Base-by-base conservation (phyloP, 2,797 vertebrate genomes). In the Furcifer pardalis region DNA sequence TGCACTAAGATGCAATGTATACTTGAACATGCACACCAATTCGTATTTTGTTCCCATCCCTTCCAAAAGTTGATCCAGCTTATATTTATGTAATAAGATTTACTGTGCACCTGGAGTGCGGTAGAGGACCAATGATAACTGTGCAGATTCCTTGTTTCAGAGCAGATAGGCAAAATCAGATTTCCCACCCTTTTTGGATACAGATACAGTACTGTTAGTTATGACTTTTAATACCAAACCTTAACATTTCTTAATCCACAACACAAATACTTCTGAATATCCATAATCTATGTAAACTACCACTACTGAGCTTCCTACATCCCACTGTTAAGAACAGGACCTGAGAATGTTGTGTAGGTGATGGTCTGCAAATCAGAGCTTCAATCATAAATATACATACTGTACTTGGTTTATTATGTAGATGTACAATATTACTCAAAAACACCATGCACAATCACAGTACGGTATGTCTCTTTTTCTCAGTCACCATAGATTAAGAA, bases 211-310 rank as follows among this genome's bases (percentile, higher is more conserved):
- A 27, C 35, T 19, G 1, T 66, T 40, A 65, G 25, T 63, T 86
- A 37, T 42, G 37, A 12, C 40, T 23, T 44, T 77, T 56, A 13
- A 72, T 68, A 80, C 3, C 65, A 32, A 69, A 1, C 40, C n/a
- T 69, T 52, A 59, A 12, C 10, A 69, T 77, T 44, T 81, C 49
- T 37, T 40, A 81, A 46, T 49, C 9, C 56, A 63, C 37, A 25
- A 79, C 69, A 46, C 17, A 7, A n/a, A 32, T 84, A 32, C 15
- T 40, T 79, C 83, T 79, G 56, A 75, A 40, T 77, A 37, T 77
- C 56, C 52, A 40, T 40, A 77, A 63, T 81, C 42, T 60, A 63
- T 21, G 21, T 68, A 15, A 40, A 40, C 42, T 59, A 42, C 27
- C 44, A 62, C 27, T 19, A 25, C 32, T 74, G 60, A 42, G 32